These are phyloP conservation scores for Xestobium rufovillosum DNA, from an alignment of 2,888 invertebrate genomes.

Conservation along the genomic window DNA sequence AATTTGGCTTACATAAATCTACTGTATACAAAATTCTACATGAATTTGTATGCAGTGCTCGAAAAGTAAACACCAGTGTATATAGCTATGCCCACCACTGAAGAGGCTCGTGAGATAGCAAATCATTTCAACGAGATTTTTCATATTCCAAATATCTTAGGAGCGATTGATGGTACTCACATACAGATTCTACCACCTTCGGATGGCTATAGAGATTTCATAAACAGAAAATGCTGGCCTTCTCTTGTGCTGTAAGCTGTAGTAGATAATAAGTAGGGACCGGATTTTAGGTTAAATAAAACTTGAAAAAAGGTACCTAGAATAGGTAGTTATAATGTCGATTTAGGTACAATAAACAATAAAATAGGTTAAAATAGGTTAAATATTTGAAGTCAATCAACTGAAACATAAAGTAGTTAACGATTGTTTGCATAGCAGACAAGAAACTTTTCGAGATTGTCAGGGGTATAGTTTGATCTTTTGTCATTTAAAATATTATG, in stretches of 20 bases:
- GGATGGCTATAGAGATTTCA: slow-evolving; percentile 22
- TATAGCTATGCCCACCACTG: slow-evolving; percentile 27
- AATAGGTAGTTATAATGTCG: too few relatives aligned
- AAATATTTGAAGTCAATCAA: too few relatives aligned
- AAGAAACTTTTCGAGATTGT: too few relatives aligned
- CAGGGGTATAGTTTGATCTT: too few relatives aligned
- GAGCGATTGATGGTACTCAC: slow-evolving; percentile 27
- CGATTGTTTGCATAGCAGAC: too few relatives aligned
- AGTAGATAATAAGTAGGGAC: slow-evolving; percentile 22
- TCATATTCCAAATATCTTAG: slow-evolving; percentile 30
- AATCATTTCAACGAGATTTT: slow-evolving; percentile 23
- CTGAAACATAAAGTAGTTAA: too few relatives aligned
- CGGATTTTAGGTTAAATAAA: too few relatives aligned
- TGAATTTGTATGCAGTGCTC: slow-evolving; percentile 28
- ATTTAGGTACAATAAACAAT: too few relatives aligned
- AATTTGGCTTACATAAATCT: slow-evolving; percentile 25
- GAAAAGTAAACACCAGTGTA: slow-evolving; percentile 22
- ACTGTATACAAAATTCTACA: slow-evolving; percentile 25
- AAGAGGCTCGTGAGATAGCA: slow-evolving; percentile 22
- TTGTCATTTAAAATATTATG: too few relatives aligned
- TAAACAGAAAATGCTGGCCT: slow-evolving; percentile 24
- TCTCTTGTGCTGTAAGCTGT: slow-evolving; percentile 22
- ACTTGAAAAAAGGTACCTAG: too few relatives aligned
- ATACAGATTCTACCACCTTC: slow-evolving; percentile 21
- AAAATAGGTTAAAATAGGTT: too few relatives aligned